Base-by-base conservation (phyloP, 2,888 invertebrate species). In the Thymelicus lineola region DNA sequence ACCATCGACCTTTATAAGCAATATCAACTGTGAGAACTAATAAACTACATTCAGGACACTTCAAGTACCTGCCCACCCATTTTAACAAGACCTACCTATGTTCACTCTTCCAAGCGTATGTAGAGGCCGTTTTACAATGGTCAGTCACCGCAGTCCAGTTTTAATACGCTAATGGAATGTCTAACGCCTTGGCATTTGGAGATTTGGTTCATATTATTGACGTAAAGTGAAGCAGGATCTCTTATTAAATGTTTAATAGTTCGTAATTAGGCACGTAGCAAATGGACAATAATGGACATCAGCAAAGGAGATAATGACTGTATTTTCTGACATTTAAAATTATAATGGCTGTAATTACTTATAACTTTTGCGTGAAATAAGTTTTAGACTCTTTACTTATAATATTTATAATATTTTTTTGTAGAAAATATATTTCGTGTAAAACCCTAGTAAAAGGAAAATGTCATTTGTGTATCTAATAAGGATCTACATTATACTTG, bases 181-280 rank as follows among this genome's bases (percentile, higher is more conserved):
- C 75, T 78, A 80, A 79, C 82, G 76, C 91, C 90, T 90, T 90
- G 90, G 84, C 91, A 89, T 90, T 90, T 88, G 72, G 28, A 74
- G 74, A 82, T 83, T 83, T 82, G 77, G 81, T 82, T 79, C 81
- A 82, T 75, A 75, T 75, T 75, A 73, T 77, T 72, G 74, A 74
- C 71, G 69, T 71, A 73, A 77, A 78, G 73, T 75, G 77, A 76
- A 75, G 50, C 76, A 79, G 78, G 80, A 78, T 75, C 73, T 71
- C 75, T 79, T 79, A 77, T 80, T 79, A 85, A 85, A 86, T 85
- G 73, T 80, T 71, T 74, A 70, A 64, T 65, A 73, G 63, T 58
- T 65, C 74, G 79, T 80, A 64, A 64, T 76, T 72, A 77, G 77
- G 79, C 78, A 74, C 77, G 46, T 28, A 17, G 64, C 42, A 45